A percentile compares a stretch with the other conserved stretches of the same genome.
phyloP scores from a whole-genome alignment of 2,113 vertebrate genomes.

The Petroica traversi region DNA sequence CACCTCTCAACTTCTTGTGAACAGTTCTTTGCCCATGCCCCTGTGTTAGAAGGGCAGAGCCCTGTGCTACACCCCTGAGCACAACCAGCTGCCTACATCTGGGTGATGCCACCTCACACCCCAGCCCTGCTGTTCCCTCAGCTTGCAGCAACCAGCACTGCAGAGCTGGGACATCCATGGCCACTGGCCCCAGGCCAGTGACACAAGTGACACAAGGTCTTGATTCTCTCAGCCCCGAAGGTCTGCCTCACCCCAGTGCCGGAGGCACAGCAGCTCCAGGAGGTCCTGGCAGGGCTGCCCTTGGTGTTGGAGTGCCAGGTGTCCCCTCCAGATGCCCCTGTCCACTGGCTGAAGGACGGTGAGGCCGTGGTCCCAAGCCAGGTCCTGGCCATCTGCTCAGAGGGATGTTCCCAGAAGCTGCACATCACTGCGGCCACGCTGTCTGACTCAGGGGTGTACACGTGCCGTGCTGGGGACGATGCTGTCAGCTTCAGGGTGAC shows the following conservation, averaged over 20 bases:
- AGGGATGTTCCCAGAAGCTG: conserved; percentile 76
- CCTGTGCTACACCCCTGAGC: neutral
- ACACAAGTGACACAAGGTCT: neutral
- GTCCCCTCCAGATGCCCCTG: conserved; percentile 70
- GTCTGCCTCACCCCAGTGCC: neutral
- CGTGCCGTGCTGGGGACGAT: conserved; percentile 69
- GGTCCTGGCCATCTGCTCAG: conserved; percentile 35
- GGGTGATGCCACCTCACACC: neutral
- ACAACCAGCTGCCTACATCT: neutral
- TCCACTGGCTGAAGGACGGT: conserved; percentile 85
- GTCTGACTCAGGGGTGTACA: conserved; percentile 25
- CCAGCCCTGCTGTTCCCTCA: neutral
- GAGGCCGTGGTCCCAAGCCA: conserved; percentile 51
- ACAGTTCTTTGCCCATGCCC: fast-evolving
- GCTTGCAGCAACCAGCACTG: neutral
- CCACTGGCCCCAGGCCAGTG: fast-evolving
- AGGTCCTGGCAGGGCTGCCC: neutral
- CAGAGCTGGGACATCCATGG: neutral
- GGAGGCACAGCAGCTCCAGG: neutral
- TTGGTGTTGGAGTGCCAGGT: conserved; percentile 71
- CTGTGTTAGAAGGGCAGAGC: neutral
- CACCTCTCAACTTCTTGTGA: fast-evolving
- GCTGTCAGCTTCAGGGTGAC: conserved; percentile 72
- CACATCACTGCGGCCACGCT: conserved; percentile 71
- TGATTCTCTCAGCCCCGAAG: neutral